Evolutionary conservation across 2,113 vertebrate genomes (phyloP).

Genomic region (Cettia cetti): DNA sequence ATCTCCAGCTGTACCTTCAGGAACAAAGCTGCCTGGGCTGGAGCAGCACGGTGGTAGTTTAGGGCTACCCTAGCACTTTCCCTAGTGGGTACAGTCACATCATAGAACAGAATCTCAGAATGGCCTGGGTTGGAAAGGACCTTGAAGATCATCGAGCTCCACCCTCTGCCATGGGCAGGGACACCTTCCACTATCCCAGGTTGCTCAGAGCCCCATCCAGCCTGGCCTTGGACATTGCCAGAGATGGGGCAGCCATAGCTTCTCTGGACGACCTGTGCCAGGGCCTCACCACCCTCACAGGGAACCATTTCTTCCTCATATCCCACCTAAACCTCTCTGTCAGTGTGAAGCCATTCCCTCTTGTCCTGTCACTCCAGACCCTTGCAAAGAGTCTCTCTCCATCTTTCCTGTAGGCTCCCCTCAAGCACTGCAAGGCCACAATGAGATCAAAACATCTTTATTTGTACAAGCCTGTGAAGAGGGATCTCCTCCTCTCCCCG

Average conservation of each 20-base stretch:
- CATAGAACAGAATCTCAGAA: neutral
- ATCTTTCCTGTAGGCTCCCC: neutral
- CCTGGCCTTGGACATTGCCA: neutral
- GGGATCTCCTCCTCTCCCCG: neutral
- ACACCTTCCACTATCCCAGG: neutral
- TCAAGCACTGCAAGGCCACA: neutral
- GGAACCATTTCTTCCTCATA: neutral
- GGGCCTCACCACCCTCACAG: neutral
- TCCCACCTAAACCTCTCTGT: neutral
- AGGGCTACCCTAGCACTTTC: neutral
- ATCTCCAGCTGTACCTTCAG: neutral
- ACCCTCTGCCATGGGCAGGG: too few species aligned
- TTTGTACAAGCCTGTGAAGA: neutral
- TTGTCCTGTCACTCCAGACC: neutral
- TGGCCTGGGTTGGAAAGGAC: neutral
- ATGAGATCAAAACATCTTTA: neutral
- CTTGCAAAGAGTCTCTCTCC: neutral
- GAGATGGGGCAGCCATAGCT: neutral
- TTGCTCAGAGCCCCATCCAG: neutral
- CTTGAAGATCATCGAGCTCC: neutral
- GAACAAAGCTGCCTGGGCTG: neutral
- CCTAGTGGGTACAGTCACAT: neutral
- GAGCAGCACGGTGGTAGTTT: rapidly evolving
- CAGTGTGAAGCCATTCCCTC: neutral
- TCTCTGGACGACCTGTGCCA: neutral